Evolutionary conservation across 2,888 invertebrate species (phyloP), one percentile per base, ranked within the genome.

Genomic region (Bombylius discolor): DNA sequence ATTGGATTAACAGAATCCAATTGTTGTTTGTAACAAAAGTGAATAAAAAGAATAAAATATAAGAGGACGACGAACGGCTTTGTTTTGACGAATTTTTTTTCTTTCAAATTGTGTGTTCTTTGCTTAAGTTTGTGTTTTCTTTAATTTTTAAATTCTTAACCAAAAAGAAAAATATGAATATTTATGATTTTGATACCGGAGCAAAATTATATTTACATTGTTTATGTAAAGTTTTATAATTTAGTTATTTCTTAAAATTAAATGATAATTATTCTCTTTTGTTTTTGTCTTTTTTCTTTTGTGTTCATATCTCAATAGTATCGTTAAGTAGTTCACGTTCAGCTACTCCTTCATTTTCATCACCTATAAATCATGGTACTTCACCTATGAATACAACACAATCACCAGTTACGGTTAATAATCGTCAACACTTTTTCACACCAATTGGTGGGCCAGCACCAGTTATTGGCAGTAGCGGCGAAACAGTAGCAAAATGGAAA

Each of bases 301-400:
- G 48, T 12, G 56, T 31, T 52, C 47, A 49, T 60, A 62, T 62
- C 64, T 52, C n/a, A 49, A 32, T 60, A 88, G 94, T 95, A 64
- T 95, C 94, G 13, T 78, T 96, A 65, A 91, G 94, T 64, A 93
- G 92, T 72, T 94, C 95, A 14, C 83, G 94, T 58, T 93, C 95
- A 47, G 92, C 90, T 53, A 93, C 94, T 52, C 94, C 94, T 51
- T 90, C 92, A 45, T 92, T 89, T 69, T 88, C 90, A 47, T 83
- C 85, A 52, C 84, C 85, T 56, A 84, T 82, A 57, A 82, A 83
- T 58, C 82, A 83, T 64, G 80, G 81, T 44, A 81, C 83, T 52
- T 85, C 85, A 5, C 82, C 84, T 32, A 77, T 82, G 64, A 81
- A 82, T 64, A 78, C 79, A 75, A 67, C 67, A 55, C 81, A 84